These are phyloP conservation scores for Microplitis mediator DNA, from an alignment of 1,140 invertebrate genomes.

Conservation along the genomic window DNA sequence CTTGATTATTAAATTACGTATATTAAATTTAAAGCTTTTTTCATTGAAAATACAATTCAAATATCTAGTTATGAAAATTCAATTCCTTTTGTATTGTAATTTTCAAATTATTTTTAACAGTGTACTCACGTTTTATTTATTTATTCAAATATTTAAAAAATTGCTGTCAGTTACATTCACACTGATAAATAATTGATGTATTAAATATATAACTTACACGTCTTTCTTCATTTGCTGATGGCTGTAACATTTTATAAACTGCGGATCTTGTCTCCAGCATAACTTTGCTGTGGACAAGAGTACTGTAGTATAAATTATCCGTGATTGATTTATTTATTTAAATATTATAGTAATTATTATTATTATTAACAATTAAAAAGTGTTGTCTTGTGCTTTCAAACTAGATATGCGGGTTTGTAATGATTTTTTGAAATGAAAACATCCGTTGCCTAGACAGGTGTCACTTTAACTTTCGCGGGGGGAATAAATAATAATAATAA, in stretches of 20 bases:
- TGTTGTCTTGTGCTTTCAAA: not conserved
- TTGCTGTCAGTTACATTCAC: not conserved
- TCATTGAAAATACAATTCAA: too few relatives aligned
- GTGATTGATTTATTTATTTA: not conserved
- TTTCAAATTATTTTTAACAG: too few relatives aligned
- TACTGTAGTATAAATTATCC: constrained; percentile 8
- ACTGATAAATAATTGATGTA: too few relatives aligned
- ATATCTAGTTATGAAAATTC: too few relatives aligned
- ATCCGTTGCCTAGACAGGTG: constrained; percentile 25
- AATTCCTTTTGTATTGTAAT: too few relatives aligned
- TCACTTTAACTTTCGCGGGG: constrained; percentile 7
- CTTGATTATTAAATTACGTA: too few relatives aligned
- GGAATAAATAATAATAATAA: not conserved
- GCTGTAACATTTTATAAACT: constrained; percentile 61
- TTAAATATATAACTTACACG: constrained; percentile 35
- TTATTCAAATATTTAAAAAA: too few relatives aligned
- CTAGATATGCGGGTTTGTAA: not conserved
- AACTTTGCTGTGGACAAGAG: not conserved
- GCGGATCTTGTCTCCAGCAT: constrained; percentile 60
- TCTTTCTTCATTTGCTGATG: constrained; percentile 61
- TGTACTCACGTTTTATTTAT: not conserved
- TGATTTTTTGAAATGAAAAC: constrained; percentile 2
- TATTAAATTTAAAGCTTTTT: too few relatives aligned
- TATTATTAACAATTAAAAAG: constrained; percentile 8
- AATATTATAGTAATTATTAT: not conserved